These are phyloP conservation scores for Venustoraphidia nigricollis DNA, from an alignment of 2,888 invertebrate genomes.

Conservation along the genomic window DNA sequence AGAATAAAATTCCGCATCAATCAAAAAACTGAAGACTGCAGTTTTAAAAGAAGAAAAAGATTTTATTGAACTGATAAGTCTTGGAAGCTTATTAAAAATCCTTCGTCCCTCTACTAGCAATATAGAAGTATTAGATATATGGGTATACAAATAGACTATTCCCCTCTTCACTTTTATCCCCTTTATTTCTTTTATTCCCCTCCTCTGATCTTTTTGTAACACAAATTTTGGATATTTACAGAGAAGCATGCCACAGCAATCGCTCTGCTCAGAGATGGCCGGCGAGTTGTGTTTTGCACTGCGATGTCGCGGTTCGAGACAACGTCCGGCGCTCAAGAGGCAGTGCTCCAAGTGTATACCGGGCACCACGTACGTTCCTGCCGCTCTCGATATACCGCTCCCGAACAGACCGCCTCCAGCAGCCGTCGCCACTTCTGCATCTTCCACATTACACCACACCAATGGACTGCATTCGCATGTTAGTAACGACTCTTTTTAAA, in stretches of 20 bases:
- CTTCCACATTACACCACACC: constrained; percentile 6
- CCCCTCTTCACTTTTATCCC: too few relatives aligned
- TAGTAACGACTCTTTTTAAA: constrained; percentile 7
- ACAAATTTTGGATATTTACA: too few relatives aligned
- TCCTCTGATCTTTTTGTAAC: too few relatives aligned
- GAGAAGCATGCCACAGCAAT: constrained; percentile 31
- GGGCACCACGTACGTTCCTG: constrained; percentile 29
- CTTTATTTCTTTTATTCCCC: too few relatives aligned
- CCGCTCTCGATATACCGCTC: constrained; percentile 29
- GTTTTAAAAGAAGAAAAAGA: too few relatives aligned
- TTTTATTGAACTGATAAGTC: too few relatives aligned
- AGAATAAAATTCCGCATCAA: too few relatives aligned
- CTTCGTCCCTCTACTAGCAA: too few relatives aligned
- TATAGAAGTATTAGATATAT: too few relatives aligned
- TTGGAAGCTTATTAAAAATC: too few relatives aligned
- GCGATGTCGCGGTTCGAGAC: constrained; percentile 44
- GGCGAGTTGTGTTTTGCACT: constrained; percentile 53
- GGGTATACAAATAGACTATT: too few relatives aligned
- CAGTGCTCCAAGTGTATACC: constrained; percentile 44
- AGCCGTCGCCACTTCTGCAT: constrained; percentile 21
- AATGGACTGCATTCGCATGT: constrained; percentile 11
- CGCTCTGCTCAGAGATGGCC: constrained; percentile 64
- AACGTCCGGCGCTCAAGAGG: constrained; percentile 46
- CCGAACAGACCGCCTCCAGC: constrained; percentile 28
- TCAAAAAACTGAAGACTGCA: too few relatives aligned